Percentiles rank a stretch among this genome's conserved stretches.
Evolutionary conservation across 2,888 invertebrate genomes (phyloP).

Genomic region (Athrips mouffetella): DNA sequence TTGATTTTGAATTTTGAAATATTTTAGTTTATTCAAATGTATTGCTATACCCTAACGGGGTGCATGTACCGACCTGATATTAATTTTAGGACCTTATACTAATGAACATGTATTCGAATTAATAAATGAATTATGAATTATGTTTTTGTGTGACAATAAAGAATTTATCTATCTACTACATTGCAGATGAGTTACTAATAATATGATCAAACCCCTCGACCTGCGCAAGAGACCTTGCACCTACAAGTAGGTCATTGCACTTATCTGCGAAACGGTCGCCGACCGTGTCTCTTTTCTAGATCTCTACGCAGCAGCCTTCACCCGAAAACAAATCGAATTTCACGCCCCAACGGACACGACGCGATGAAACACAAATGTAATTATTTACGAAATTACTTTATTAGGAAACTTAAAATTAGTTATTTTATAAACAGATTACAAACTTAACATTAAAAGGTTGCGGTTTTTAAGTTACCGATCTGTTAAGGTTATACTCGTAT

Average conservation of each 20-base stretch:
- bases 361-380: constrained; percentile 44
- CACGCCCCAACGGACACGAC: constrained; percentile 42
- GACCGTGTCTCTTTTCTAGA: constrained; percentile 44
- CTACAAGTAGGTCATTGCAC: constrained; percentile 49
- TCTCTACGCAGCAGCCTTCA: constrained; percentile 57
- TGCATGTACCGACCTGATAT: too few species aligned
- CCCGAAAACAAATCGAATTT: constrained; percentile 58
- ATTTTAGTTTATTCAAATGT: too few species aligned
- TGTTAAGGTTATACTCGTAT: neutral
- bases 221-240: constrained; percentile 16
- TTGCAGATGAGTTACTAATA: too few species aligned
- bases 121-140: neutral
- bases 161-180: too few species aligned
- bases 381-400: constrained; percentile 67
- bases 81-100: too few species aligned
- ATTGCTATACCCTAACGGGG: too few species aligned
- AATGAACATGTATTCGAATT: too few species aligned
- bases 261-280: constrained; percentile 31
- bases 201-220: neutral
- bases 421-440: constrained; percentile 42
- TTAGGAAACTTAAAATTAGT: constrained; percentile 62
- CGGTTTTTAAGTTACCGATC: neutral
- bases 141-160: neutral
- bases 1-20: too few species aligned
- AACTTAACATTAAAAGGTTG: constrained; percentile 17